These are phyloP conservation scores for Tauraco erythrolophus DNA, from an alignment of 2,113 vertebrate genomes.

Conservation along the genomic window DNA sequence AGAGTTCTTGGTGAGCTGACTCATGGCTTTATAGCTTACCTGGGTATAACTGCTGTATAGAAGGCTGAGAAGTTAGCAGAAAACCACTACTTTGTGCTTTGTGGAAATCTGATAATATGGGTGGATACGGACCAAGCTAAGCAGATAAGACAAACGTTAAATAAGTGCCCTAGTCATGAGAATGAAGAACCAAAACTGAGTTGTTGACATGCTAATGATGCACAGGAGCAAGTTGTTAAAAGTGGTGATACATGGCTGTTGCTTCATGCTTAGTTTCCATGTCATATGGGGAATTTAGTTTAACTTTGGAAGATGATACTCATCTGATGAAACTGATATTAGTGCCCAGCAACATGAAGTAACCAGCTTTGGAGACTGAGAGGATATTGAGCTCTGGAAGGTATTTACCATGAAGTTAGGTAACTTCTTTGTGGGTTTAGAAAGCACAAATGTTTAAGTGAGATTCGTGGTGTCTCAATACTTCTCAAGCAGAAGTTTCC, in stretches of 20 bases:
- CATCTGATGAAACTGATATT: neutral
- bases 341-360: neutral
- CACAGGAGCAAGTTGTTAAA: neutral
- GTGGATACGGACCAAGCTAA: neutral
- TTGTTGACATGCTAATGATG: neutral
- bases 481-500: neutral
- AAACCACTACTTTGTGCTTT: neutral
- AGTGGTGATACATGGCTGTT: neutral
- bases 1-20: conserved; percentile 56
- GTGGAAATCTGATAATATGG: neutral
- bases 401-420: neutral
- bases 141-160: conserved; percentile 3
- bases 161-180: neutral
- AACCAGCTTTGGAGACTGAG: neutral
- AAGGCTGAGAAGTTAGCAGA: neutral
- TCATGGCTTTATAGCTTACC: conserved; percentile 34
- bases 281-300: neutral
- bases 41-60: conserved; percentile 2
- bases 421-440: neutral
- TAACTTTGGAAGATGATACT: neutral
- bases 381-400: neutral
- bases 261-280: neutral
- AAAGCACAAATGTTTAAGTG: fast-evolving
- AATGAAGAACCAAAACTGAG: neutral
- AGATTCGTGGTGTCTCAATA: neutral